A percentile compares a stretch with the other conserved stretches of the same genome.
phyloP scores from a whole-genome alignment of 2,797 vertebrate genomes.

The Rousettus madagascariensis region DNA sequence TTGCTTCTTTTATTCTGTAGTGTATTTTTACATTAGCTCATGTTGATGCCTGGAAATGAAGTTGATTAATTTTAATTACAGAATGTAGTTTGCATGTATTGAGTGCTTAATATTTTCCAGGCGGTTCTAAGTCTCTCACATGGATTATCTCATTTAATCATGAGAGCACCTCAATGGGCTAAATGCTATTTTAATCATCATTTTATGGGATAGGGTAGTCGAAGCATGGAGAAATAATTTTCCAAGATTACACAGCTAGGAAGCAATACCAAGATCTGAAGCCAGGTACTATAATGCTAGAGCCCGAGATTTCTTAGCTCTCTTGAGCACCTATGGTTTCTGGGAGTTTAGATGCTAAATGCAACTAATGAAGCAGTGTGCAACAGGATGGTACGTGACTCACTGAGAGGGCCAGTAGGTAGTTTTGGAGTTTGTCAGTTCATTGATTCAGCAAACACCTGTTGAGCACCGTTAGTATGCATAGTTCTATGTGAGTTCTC shows the following conservation, averaged over 20 bases:
- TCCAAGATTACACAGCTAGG: background rate
- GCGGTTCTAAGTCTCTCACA: background rate
- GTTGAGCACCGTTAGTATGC: background rate
- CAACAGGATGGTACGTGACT: background rate
- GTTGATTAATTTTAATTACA: slow-evolving; percentile 2
- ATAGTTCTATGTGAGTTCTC: background rate
- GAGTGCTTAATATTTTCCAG: background rate
- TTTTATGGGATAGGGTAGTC: background rate
- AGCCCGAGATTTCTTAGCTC: background rate
- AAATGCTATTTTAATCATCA: background rate
- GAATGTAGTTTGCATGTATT: background rate
- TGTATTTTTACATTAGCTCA: background rate
- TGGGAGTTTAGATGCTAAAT: background rate
- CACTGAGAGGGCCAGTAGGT: background rate
- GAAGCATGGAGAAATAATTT: background rate
- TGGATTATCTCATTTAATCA: background rate
- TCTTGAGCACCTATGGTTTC: background rate
- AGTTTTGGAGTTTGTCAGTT: background rate
- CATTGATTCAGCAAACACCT: background rate
- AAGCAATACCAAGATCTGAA: background rate
- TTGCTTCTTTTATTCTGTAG: no score
- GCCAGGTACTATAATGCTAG: background rate
- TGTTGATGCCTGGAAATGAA: background rate
- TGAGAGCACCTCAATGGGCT: background rate
- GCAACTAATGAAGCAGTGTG: background rate